Conservation (phyloP, 2,888 invertebrate species). For the Erpobdella octoculata region DNA sequence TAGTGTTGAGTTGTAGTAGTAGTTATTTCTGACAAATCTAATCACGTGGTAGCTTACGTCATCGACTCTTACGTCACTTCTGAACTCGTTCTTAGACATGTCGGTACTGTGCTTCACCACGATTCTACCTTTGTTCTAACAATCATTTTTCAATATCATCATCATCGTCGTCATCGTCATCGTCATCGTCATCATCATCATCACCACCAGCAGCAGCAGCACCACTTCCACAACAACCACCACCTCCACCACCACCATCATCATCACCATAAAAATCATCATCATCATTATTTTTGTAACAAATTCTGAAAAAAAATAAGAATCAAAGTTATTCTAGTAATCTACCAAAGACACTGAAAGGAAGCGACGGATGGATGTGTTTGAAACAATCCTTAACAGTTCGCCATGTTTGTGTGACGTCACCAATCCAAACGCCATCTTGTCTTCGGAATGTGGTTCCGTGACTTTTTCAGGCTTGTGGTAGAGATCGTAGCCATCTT, state of each 20-base stretch:
- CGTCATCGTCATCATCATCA: background rate
- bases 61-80: background rate
- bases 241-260: background rate
- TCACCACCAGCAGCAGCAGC: background rate
- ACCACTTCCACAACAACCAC: no score
- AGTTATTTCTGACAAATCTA: background rate
- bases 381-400: background rate
- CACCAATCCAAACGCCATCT: slow-evolving; percentile 5
- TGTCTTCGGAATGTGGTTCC: background rate
- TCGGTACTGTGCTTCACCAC: background rate
- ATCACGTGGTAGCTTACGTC: slow-evolving; percentile 11
- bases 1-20: background rate
- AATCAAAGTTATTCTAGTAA: background rate
- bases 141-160: background rate
- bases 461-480: background rate
- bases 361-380: background rate
- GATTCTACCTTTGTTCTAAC: background rate
- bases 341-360: slow-evolving; percentile 1
- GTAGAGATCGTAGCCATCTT: background rate
- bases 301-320: background rate
- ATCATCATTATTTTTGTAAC: background rate
- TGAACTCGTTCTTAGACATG: background rate
- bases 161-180: background rate
- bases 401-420: background rate
- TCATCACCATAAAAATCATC: background rate